Evolutionary conservation across 1,140 invertebrate species (phyloP), one percentile per base, ranked within the genome.

Genomic region (Brachionus rotundiformis): DNA sequence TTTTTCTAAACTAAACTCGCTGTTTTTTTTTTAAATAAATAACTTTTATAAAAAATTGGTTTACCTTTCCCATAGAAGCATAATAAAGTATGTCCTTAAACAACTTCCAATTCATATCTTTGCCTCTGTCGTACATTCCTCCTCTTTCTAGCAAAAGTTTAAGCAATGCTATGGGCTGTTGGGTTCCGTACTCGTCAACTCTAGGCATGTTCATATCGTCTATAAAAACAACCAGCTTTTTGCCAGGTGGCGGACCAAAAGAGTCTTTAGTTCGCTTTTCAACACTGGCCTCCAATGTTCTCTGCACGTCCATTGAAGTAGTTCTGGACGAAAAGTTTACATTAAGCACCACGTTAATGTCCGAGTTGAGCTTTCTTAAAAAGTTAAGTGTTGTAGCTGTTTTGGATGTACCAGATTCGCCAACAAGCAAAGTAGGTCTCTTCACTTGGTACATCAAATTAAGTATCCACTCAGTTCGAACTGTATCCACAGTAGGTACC

Each of bases 171-270:
- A 96, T 94, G 0, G 94, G 94, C 85, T 96, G 94, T 87, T 96
- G 94, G 0, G 93, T 95, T 1, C 94, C 94, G 85, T 95, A 95
- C 1, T 91, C 92, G 85, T 92, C 93, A 83, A 90, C 89, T 87
- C 93, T 91, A 41, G 94, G 94, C 94, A 95, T 95, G 86, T 96
- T 95, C 91, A 96, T 92, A 84, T 96, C 94, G 86, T 96, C 95
- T 83, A 96, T 92, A 85, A 96, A 96, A 83, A 94, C 91, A 54
- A 95, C 89, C 83, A 96, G 89, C 84, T 92, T 92, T 88, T 94
- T 95, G 19, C 94, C 94, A 47, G 92, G 90, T 3, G 93, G 91
- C 76, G 94, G 94, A 0, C 94, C 94, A 85, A 93, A 95, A 19
- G 92, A 92, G 85, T 95, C 92, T 86, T 94, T 94, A 2, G 94